These are phyloP conservation scores for Toxostoma redivivum DNA, from an alignment of 2,113 vertebrate genomes.

Conservation along the genomic window DNA sequence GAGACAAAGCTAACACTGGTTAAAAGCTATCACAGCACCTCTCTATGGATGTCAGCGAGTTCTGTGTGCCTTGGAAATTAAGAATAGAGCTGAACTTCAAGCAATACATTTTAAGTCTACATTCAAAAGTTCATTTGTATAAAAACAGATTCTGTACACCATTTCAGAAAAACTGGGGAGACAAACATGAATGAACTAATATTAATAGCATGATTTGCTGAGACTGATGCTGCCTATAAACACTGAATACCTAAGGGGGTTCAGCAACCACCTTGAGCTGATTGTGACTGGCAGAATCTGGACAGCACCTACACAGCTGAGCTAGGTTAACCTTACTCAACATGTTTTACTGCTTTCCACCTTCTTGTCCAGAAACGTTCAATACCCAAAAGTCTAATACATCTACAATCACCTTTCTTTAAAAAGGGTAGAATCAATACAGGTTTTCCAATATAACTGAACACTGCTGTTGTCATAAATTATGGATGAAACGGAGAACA, in stretches of 20 bases:
- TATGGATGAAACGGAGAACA: neutral
- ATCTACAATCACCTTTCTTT: neutral
- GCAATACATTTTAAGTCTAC: slow-evolving; percentile 6
- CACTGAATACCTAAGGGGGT: neutral
- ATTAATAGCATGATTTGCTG: neutral
- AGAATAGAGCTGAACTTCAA: neutral
- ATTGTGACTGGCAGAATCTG: neutral
- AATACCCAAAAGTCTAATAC: neutral
- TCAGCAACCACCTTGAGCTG: neutral
- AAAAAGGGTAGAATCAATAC: neutral
- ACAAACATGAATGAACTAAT: neutral
- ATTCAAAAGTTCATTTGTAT: slow-evolving; percentile 1
- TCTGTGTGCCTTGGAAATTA: neutral
- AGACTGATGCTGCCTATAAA: neutral
- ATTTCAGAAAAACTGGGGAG: neutral
- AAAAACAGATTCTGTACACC: neutral
- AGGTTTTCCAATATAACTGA: neutral
- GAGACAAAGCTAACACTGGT: neutral
- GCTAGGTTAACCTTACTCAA: neutral
- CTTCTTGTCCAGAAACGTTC: neutral
- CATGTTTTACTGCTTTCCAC: neutral
- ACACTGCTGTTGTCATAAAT: neutral
- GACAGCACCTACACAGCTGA: neutral
- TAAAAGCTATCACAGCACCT: neutral
- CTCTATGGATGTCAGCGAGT: neutral